A percentile compares a stretch with the other conserved stretches of the same genome.
phyloP scores from a whole-genome alignment of 2,888 invertebrate genomes.

The Peribatodes rhomboidaria region DNA sequence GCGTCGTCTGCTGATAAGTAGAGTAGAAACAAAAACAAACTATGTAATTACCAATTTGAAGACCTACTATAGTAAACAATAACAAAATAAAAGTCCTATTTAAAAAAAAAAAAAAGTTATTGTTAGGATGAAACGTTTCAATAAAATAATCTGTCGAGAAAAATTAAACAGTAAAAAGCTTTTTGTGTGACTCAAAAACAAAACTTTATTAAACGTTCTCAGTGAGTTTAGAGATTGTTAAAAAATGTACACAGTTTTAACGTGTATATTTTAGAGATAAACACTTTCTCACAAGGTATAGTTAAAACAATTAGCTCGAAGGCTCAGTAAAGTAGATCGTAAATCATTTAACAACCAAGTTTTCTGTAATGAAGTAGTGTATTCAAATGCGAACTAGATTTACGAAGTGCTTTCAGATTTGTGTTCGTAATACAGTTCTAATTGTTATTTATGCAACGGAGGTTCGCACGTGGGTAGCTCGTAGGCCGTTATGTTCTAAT shows the following conservation, averaged over 20 bases:
- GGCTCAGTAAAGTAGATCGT: constrained; percentile 3
- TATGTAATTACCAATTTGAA: no score
- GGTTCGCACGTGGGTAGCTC: constrained; percentile 49
- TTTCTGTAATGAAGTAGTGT: constrained; percentile 40
- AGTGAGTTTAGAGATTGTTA: no score
- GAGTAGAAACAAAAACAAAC: no score
- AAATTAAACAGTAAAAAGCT: no score
- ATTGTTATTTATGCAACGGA: constrained; percentile 50
- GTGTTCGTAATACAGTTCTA: constrained; percentile 49
- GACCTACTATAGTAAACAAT: no score
- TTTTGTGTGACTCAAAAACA: no score
- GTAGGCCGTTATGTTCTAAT: constrained; percentile 51
- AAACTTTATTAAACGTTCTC: no score
- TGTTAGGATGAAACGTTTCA: no score
- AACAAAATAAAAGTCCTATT: no score
- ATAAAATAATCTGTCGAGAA: no score
- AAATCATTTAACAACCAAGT: constrained; percentile 26
- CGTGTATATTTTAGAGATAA: neutral
- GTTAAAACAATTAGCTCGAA: constrained; percentile 7
- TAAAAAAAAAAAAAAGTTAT: no score
- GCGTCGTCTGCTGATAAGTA: neutral
- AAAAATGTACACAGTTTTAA: no score
- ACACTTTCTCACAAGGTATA: neutral
- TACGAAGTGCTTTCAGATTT: constrained; percentile 49
- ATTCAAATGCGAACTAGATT: constrained; percentile 48